These are phyloP conservation scores for Dermochelys coriacea DNA, from an alignment of 2,797 vertebrate species.

Conservation along the genomic window DNA sequence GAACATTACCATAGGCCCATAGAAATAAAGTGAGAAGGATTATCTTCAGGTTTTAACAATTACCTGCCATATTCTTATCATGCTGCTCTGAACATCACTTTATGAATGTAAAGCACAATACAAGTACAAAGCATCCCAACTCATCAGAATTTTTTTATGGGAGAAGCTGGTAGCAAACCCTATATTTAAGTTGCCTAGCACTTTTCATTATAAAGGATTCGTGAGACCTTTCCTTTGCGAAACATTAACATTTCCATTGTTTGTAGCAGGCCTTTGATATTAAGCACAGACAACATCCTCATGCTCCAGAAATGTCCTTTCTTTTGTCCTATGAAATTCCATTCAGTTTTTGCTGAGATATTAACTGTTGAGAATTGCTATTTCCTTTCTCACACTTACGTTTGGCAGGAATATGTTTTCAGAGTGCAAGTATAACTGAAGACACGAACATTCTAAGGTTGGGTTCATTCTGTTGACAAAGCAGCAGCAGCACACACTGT, in stretches of 20 bases:
- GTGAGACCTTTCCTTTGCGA: slow-evolving; percentile 1
- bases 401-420: not conserved
- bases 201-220: slow-evolving; percentile 9
- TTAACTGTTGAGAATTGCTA: too few relatives aligned
- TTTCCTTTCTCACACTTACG: not conserved
- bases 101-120: not conserved
- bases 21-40: not conserved
- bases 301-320: not conserved
- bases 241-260: not conserved
- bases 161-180: slow-evolving; percentile 12
- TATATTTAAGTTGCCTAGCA: not conserved
- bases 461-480: not conserved
- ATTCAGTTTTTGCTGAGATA: not conserved
- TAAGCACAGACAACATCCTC: not conserved
- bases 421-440: not conserved
- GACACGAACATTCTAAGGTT: not conserved
- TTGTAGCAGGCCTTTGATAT: not conserved
- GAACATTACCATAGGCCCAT: not conserved
- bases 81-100: not conserved
- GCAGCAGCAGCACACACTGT: slow-evolving; percentile 10
- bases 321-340: not conserved
- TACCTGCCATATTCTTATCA: not conserved
- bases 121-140: not conserved
- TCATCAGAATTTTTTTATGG: not conserved
- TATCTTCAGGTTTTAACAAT: not conserved